These are phyloP conservation scores for Cygnus atratus DNA, from an alignment of 2,113 vertebrate genomes.

Conservation along the genomic window DNA sequence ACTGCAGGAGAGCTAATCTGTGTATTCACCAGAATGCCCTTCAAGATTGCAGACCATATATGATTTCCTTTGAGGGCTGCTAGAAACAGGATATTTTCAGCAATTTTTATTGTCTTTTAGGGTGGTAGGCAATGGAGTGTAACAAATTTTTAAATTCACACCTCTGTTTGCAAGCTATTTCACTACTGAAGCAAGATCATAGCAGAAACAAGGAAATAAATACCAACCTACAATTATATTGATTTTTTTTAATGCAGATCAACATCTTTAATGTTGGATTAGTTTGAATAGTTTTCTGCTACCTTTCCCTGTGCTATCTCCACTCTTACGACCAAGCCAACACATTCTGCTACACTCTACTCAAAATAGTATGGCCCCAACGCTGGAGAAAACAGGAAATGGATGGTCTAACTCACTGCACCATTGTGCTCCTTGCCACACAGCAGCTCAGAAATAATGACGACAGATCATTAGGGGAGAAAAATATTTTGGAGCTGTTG, in stretches of 20 bases:
- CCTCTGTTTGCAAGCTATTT: background rate
- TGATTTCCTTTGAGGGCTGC: background rate
- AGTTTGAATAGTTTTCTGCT: background rate
- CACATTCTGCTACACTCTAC: rapidly evolving
- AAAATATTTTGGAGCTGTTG: background rate
- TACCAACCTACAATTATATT: background rate
- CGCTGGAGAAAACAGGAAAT: rapidly evolving
- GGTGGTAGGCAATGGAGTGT: background rate
- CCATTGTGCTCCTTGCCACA: rapidly evolving
- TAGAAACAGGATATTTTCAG: background rate
- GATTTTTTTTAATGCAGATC: background rate
- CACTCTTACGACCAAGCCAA: background rate
- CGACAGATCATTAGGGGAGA: background rate
- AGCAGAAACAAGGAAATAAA: background rate
- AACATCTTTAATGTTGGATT: background rate
- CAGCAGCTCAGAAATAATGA: background rate
- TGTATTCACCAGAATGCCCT: background rate
- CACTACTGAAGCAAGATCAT: background rate
- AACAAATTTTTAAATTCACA: background rate
- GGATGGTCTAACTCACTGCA: background rate
- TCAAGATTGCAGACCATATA: rapidly evolving
- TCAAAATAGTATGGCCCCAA: background rate
- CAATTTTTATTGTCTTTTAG: background rate
- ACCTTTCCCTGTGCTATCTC: background rate
- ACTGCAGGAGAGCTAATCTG: background rate